Percentiles rank a stretch among this genome's conserved stretches.
Conservation (phyloP, 2,888 invertebrate species). For the Drosophila macrospina region DNA sequence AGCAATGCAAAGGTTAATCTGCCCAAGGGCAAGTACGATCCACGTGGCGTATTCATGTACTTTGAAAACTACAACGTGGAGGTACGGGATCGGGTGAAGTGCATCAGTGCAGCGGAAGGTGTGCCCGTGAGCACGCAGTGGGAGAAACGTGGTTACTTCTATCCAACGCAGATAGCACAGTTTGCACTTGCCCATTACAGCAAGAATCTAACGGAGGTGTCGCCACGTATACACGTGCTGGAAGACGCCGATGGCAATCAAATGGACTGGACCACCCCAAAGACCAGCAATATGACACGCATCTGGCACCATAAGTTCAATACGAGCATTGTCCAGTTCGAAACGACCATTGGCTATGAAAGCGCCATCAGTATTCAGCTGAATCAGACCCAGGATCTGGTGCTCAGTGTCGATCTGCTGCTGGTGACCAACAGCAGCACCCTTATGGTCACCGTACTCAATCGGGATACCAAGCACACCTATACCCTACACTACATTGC, state of each 20-base stretch:
- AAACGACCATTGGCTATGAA: constrained; percentile 89
- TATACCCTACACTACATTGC: constrained; percentile 94
- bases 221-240: constrained; percentile 89
- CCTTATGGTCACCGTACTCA: constrained; percentile 91
- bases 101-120: constrained; percentile 96
- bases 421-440: constrained; percentile 92
- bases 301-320: constrained; percentile 87
- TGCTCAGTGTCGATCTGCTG: constrained; percentile 90
- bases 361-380: constrained; percentile 89
- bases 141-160: constrained; percentile 97
- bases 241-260: constrained; percentile 91
- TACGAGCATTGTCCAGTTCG: constrained; percentile 90
- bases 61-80: constrained; percentile 99
- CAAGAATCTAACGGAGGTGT: constrained; percentile 95
- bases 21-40: constrained; percentile 95
- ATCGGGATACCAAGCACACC: constrained; percentile 91
- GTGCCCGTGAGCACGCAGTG: constrained; percentile 99
- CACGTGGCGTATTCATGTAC: constrained; percentile 96
- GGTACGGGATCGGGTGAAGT: constrained; percentile 96
- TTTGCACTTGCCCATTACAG: constrained; percentile 99
- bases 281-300: constrained; percentile 88
- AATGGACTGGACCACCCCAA: constrained; percentile 91
- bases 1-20: constrained; percentile 96
- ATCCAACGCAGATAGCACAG: constrained; percentile 99
- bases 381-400: constrained; percentile 87